Conservation (phyloP, 2,113 vertebrate genomes). For the Dipodomys merriami region DNA sequence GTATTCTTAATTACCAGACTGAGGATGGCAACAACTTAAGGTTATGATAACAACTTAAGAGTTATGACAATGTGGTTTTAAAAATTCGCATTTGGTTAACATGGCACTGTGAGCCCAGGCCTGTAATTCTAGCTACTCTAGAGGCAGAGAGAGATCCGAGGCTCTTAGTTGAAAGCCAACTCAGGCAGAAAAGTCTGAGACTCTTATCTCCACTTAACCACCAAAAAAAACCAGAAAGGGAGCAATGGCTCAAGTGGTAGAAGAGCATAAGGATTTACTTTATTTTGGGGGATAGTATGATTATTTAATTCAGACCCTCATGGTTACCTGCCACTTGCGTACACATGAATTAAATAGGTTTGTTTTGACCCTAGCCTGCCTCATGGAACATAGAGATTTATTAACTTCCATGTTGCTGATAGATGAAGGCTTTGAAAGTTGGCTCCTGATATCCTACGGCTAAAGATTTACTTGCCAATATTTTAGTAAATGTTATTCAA, state of each 20-base stretch:
- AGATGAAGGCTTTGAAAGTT: not conserved
- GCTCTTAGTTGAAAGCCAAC: too few species aligned
- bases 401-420: not conserved
- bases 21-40: not conserved
- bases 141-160: too few species aligned
- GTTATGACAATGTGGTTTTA: not conserved
- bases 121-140: too few species aligned
- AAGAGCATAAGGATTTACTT: too few species aligned
- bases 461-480: not conserved
- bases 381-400: not conserved
- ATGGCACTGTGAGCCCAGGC: too few species aligned
- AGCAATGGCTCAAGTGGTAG: too few species aligned
- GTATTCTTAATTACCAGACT: constrained; percentile 31
- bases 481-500: constrained; percentile 4
- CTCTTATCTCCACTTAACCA: too few species aligned
- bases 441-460: not conserved
- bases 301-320: not conserved
- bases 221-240: too few species aligned
- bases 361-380: not conserved
- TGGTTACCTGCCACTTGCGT: not conserved
- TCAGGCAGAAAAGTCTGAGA: too few species aligned
- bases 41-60: not conserved
- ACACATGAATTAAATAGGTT: not conserved
- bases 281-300: too few species aligned
- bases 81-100: not conserved